Evolutionary conservation across 2,113 vertebrate species (phyloP).

Genomic region (Porphyrio hochstetteri): DNA sequence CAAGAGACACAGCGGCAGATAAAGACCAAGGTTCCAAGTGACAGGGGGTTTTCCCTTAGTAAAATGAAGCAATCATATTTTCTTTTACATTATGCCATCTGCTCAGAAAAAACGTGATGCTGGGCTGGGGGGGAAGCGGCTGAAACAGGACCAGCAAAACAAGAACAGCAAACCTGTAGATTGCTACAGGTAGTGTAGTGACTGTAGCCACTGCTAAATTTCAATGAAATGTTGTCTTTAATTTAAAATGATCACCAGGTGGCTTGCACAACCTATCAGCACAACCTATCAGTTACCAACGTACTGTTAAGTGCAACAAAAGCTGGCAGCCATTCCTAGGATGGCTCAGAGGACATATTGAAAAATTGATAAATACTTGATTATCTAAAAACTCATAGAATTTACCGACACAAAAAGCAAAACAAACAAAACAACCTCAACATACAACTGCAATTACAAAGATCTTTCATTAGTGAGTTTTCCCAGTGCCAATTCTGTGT

Average conservation of each 20-base stretch:
- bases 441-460: neutral
- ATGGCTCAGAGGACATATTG: neutral
- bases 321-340: neutral
- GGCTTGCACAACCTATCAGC: neutral
- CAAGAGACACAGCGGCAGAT: neutral
- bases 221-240: neutral
- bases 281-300: neutral
- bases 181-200: neutral
- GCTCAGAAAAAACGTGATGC: neutral
- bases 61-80: constrained; percentile 4
- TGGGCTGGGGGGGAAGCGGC: neutral
- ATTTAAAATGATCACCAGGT: neutral
- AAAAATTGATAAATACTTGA: constrained; percentile 4
- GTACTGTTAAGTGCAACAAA: neutral
- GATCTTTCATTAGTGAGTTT: neutral
- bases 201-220: neutral
- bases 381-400: neutral
- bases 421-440: neutral
- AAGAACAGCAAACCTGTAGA: neutral
- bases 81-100: neutral
- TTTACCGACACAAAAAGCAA: neutral
- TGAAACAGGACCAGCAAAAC: neutral
- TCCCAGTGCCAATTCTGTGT: neutral
- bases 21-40: neutral
- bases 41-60: neutral